Evolutionary conservation across 1,140 invertebrate species (phyloP).

Genomic region (Anastrepha obliqua): DNA sequence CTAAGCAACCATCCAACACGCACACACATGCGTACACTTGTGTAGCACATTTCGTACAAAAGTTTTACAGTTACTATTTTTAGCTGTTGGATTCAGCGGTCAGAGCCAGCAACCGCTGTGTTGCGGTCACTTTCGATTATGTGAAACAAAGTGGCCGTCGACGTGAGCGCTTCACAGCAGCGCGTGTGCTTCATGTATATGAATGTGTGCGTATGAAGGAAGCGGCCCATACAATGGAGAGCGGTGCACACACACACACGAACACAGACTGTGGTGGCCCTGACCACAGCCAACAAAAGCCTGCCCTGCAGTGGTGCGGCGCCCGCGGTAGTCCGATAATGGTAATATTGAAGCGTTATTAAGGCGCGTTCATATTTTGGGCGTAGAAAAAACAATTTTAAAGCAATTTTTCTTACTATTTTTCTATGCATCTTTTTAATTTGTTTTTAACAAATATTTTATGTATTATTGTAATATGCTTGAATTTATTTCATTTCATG

Average conservation of each 20-base stretch:
- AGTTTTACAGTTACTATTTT: slow-evolving; percentile 5
- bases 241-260: not conserved
- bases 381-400: not conserved
- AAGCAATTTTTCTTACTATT: slow-evolving; percentile 61
- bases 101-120: slow-evolving; percentile 63
- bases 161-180: not conserved
- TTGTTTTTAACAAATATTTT: slow-evolving; percentile 46
- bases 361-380: slow-evolving; percentile 2
- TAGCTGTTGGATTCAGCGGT: not conserved
- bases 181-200: not conserved
- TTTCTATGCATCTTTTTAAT: slow-evolving; percentile 50
- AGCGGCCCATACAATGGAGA: not conserved
- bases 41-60: no score
- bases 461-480: slow-evolving; percentile 15
- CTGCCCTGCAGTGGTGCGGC: slow-evolving; percentile 61
- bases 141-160: slow-evolving; percentile 62
- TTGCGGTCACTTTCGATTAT: slow-evolving; percentile 71
- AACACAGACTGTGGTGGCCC: slow-evolving; percentile 59
- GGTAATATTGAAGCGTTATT: slow-evolving; percentile 25
- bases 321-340: not conserved
- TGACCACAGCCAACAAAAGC: slow-evolving; percentile 71
- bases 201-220: not conserved
- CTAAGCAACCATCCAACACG: no score
- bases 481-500: not conserved
- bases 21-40: no score